Evolutionary conservation across 2,113 vertebrate species (phyloP).

Genomic region (Ardeotis arabs): DNA sequence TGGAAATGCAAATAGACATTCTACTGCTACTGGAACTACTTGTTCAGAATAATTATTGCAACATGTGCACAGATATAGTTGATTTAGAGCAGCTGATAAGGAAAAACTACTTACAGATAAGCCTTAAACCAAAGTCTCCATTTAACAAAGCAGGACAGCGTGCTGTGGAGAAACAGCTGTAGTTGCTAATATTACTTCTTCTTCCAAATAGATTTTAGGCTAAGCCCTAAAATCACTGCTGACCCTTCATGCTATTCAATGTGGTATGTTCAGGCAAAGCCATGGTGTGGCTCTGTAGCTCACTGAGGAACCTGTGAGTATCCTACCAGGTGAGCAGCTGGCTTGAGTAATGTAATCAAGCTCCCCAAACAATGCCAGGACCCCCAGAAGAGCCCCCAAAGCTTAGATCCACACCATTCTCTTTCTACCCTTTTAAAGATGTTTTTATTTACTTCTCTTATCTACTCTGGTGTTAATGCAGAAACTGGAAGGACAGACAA

Average conservation of each 20-base stretch:
- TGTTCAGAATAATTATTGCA: neutral
- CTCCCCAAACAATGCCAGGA: neutral
- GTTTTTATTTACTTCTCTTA: neutral
- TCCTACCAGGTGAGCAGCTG: neutral
- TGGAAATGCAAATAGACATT: neutral
- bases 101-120: neutral
- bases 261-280: neutral
- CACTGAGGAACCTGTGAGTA: neutral
- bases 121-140: neutral
- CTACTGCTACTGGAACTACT: neutral
- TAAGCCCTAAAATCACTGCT: neutral
- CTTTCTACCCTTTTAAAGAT: neutral
- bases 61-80: neutral
- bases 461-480: neutral
- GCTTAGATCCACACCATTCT: neutral
- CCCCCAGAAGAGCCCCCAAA: neutral
- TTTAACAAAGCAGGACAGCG: neutral
- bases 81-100: neutral
- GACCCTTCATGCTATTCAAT: neutral
- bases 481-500: neutral
- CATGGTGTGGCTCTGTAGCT: neutral
- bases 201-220: neutral
- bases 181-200: neutral
- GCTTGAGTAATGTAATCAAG: neutral
- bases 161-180: neutral